Evolutionary conservation across 1,140 invertebrate species (phyloP).

Genomic region (Elymnias hypermnestra): DNA sequence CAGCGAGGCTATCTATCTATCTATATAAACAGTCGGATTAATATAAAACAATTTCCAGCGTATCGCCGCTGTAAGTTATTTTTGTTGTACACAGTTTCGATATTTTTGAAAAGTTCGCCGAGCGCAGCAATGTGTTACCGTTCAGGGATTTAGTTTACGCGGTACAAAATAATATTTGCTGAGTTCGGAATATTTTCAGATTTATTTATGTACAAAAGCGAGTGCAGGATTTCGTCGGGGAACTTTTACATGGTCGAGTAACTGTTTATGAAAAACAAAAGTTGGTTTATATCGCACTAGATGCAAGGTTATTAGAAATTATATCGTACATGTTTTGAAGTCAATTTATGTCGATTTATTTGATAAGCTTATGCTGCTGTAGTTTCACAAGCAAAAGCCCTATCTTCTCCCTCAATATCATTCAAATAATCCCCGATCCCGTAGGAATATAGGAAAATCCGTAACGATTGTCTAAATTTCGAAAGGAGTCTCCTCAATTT

Average conservation of each 20-base stretch:
- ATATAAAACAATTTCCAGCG: background rate
- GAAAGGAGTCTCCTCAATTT: too few species aligned
- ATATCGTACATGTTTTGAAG: too few species aligned
- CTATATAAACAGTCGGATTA: too few species aligned
- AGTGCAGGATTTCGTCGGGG: background rate
- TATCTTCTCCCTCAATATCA: too few species aligned
- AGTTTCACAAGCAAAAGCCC: too few species aligned
- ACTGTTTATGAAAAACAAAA: background rate
- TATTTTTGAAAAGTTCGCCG: constrained; percentile 6
- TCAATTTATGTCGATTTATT: too few species aligned
- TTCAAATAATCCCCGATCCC: too few species aligned
- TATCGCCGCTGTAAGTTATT: background rate
- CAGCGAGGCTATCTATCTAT: too few species aligned
- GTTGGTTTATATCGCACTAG: background rate
- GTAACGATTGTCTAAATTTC: too few species aligned
- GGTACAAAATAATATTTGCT: constrained; percentile 1
- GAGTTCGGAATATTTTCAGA: constrained; percentile 8
- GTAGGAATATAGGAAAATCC: too few species aligned
- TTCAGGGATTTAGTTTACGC: constrained; percentile 4
- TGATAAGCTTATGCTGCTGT: too few species aligned
- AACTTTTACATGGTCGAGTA: background rate
- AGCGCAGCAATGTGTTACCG: constrained; percentile 4
- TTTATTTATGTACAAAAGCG: constrained; percentile 1
- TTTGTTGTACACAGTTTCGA: constrained; percentile 5
- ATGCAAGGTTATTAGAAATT: background rate